A percentile compares a stretch with the other conserved stretches of the same genome.
These are phyloP conservation scores for Elgonia sp. DNA, from an alignment of 2,888 invertebrate species.

Conservation along the genomic window DNA sequence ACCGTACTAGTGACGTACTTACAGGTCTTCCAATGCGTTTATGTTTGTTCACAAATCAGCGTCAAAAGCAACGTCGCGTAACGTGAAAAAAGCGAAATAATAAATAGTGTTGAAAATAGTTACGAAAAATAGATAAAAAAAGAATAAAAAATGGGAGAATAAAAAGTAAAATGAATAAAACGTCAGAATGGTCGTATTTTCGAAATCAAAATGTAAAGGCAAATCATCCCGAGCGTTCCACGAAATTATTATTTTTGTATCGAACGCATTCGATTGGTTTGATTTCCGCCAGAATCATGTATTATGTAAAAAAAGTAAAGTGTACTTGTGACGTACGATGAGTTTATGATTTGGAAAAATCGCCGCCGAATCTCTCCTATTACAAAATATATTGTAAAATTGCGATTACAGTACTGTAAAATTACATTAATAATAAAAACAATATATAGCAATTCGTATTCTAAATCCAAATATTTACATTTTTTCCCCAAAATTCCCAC, in stretches of 20 bases:
- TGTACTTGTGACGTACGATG: slow-evolving; percentile 63
- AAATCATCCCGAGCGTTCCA: slow-evolving; percentile 57
- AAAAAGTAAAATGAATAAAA: background rate
- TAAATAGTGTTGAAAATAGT: slow-evolving; percentile 24
- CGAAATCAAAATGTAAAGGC: slow-evolving; percentile 66
- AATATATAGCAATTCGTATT: no score
- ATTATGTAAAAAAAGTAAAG: slow-evolving; percentile 53
- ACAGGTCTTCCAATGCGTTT: slow-evolving; percentile 72
- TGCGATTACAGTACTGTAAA: slow-evolving; percentile 3
- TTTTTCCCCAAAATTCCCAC: no score
- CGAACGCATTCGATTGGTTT: slow-evolving; percentile 61
- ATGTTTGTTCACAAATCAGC: slow-evolving; percentile 56
- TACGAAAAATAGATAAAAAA: slow-evolving; percentile 11
- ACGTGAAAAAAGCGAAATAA: slow-evolving; percentile 26
- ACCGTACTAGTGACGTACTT: slow-evolving; percentile 51
- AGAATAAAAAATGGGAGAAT: background rate
- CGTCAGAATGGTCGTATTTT: slow-evolving; percentile 65
- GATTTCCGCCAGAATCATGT: slow-evolving; percentile 38
- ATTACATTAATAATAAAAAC: background rate
- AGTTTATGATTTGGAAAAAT: slow-evolving; percentile 64
- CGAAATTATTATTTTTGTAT: slow-evolving; percentile 73
- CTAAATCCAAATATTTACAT: no score
- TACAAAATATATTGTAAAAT: slow-evolving; percentile 5
- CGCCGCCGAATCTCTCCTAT: slow-evolving; percentile 30
- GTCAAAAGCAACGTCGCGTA: slow-evolving; percentile 43